phyloP scores from a whole-genome alignment of 2,888 invertebrate species.

The Drosophila borborema region DNA sequence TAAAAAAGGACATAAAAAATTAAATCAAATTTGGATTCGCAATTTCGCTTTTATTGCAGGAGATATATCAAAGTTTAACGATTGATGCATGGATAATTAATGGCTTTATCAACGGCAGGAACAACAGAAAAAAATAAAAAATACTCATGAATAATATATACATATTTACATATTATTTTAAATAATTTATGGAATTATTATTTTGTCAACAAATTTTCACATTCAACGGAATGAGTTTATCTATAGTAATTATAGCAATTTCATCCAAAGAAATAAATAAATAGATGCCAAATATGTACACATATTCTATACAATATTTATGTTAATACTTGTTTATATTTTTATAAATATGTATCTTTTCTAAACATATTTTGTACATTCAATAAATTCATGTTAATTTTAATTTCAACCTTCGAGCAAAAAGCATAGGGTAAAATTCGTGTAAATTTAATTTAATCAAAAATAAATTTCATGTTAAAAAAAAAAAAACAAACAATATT shows the following conservation, averaged over 20 bases:
- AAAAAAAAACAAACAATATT: background rate
- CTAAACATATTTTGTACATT: too few relatives aligned
- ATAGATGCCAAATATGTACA: background rate
- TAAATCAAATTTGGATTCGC: constrained; percentile 48
- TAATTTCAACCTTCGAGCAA: too few relatives aligned
- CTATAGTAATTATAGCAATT: background rate
- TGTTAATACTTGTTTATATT: too few relatives aligned
- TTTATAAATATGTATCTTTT: too few relatives aligned
- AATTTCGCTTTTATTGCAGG: constrained; percentile 36
- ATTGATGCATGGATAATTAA: constrained; percentile 37
- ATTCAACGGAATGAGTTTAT: background rate
- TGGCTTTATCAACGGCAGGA: constrained; percentile 21
- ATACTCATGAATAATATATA: background rate
- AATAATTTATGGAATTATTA: background rate
- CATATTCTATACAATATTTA: background rate
- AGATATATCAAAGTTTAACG: constrained; percentile 50
- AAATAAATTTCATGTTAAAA: too few relatives aligned
- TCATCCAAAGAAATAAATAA: background rate
- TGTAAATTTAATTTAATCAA: background rate
- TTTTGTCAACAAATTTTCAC: background rate
- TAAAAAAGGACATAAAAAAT: constrained; percentile 50
- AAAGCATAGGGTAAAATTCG: too few relatives aligned
- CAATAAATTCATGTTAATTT: too few relatives aligned
- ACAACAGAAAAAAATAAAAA: background rate
- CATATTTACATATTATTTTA: background rate